phyloP scores from a whole-genome alignment of 1,140 invertebrate genomes.

The Heliconius hermathena region DNA sequence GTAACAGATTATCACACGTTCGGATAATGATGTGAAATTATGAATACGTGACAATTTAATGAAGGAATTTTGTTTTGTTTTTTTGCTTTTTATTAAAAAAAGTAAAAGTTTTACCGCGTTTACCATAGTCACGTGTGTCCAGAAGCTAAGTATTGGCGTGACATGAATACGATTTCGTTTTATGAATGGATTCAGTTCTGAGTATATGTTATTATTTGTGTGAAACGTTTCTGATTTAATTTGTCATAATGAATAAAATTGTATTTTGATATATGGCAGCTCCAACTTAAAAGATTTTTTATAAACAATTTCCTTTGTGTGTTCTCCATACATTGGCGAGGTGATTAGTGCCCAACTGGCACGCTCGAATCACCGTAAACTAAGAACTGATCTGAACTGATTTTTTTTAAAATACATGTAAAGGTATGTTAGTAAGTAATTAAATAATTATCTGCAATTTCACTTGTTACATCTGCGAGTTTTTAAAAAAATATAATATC shows the following conservation, averaged over 20 bases:
- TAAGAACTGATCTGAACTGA: too few relatives aligned
- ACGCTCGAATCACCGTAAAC: too few relatives aligned
- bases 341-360: too few relatives aligned
- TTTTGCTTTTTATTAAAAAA: conserved; percentile 50
- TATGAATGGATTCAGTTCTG: conserved; percentile 34
- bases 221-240: neutral
- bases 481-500: too few relatives aligned
- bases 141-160: conserved; percentile 56
- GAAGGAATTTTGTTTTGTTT: conserved; percentile 24
- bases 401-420: too few relatives aligned
- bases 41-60: conserved; percentile 63
- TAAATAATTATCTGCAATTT: too few relatives aligned
- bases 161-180: conserved; percentile 50
- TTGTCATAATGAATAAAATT: neutral
- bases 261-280: too few relatives aligned
- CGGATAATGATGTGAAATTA: conserved; percentile 72
- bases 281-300: too few relatives aligned
- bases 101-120: conserved; percentile 64
- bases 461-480: too few relatives aligned
- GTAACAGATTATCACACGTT: conserved; percentile 71
- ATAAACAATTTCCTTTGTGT: too few relatives aligned
- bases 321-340: too few relatives aligned
- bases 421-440: too few relatives aligned
- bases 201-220: conserved; percentile 18
- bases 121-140: conserved; percentile 60